Evolutionary conservation across 2,113 vertebrate genomes (phyloP), one percentile per base, ranked within the genome.

Genomic region (Heterochromis multidens): DNA sequence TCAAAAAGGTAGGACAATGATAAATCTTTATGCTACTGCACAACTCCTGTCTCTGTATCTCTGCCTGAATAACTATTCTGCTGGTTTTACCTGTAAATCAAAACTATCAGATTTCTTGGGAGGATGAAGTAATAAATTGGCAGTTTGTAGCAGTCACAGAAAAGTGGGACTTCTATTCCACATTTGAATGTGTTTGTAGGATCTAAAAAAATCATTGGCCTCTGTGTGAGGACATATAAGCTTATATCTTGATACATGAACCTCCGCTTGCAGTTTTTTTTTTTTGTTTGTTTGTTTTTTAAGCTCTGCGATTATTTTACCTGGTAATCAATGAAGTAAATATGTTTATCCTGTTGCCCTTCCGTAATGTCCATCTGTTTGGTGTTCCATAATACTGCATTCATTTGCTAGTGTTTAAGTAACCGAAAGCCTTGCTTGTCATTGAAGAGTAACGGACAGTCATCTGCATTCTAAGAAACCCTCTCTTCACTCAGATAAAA

Each of bases 1-100:
- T 97, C 76, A 97, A 97, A 94, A 99, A 99, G 98, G 98, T 99
- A 98, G 93, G 97, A 70, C 3, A 3, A 14, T 61, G 25, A 43
- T 25, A 19, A 40, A 33, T 46, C 0, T 37, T 37, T 72, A 37
- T 76, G 10, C 1, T 7, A 13, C 14, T 80, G 54, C 16, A 65
- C 7, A 8, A 8, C 17, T 58, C n/a, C 1, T 62, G 4, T 61
- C 14, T 54, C 13, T 63, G 4, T 17, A 6, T 3, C 8, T 33
- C 49, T 60, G 33, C 58, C 21, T 31, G 46, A 3, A 25, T 37
- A 72, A 6, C 27, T 27, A 2, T 49, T 43, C 19, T 4, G 7
- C 40, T 58, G 79, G 65, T 25, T 70, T 88, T 2, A 29, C 27
- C 7, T 31, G 4, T 0, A 65, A 33, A 58, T 63, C 67, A 13